Evolutionary conservation across 2,888 invertebrate species (phyloP).

Genomic region (Leptothorax acervorum): DNA sequence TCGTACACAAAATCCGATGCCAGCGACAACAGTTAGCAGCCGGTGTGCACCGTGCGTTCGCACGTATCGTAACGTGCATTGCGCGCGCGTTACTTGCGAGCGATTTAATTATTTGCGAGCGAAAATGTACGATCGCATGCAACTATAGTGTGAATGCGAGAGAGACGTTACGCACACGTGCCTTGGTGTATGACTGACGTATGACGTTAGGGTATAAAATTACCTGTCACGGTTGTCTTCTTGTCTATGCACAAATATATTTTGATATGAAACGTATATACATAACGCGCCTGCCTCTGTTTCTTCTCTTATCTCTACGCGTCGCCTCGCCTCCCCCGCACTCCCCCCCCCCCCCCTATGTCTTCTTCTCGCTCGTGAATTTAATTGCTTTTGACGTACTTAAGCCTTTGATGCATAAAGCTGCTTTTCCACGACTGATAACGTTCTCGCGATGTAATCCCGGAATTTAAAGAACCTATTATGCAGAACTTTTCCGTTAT

Average conservation of each 20-base stretch:
- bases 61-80: constrained; percentile 15
- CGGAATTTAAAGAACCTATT: constrained; percentile 8
- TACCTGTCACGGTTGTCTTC: constrained; percentile 83
- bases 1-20: constrained; percentile 59
- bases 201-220: constrained; percentile 80
- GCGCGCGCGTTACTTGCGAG: constrained; percentile 21
- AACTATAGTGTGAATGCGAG: constrained; percentile 61
- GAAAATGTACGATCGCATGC: constrained; percentile 37
- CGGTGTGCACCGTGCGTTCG: constrained; percentile 48
- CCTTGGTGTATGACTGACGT: constrained; percentile 77
- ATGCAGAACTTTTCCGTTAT: not conserved
- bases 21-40: constrained; percentile 48
- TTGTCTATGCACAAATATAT: constrained; percentile 85
- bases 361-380: not conserved
- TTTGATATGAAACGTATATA: constrained; percentile 83
- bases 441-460: not conserved
- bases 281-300: constrained; percentile 23
- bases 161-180: constrained; percentile 63
- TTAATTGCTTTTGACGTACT: not conserved
- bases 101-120: constrained; percentile 30
- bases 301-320: constrained; percentile 19
- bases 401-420: constrained; percentile 3
- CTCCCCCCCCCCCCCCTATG: not conserved
- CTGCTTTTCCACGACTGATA: constrained; percentile 11
- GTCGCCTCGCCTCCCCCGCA: not conserved